Evolutionary conservation across 53 echinoderm and acorn worm genomes (phyloP).

Genomic region (Temnopleurus reevesii): DNA sequence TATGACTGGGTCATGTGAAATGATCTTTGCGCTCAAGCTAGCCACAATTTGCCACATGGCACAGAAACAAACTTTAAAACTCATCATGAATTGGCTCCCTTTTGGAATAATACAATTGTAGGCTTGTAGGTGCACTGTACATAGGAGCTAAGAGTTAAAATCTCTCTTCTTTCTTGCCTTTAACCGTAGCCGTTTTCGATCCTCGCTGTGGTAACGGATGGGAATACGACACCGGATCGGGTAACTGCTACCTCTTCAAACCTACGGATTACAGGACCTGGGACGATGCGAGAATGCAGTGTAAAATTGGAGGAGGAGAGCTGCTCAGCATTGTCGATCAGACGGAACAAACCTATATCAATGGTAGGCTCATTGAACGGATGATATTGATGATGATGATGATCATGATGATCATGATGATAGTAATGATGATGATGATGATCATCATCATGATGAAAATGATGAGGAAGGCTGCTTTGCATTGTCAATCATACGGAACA

Average conservation of each 20-base stretch:
- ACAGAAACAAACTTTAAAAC: too few relatives aligned
- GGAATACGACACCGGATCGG: constrained; percentile 65
- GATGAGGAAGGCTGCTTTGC: constrained; percentile 78
- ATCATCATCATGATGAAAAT: too few relatives aligned
- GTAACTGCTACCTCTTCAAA: constrained; percentile 72
- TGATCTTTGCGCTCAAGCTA: too few relatives aligned
- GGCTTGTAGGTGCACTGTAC: too few relatives aligned
- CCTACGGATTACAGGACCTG: constrained; percentile 74
- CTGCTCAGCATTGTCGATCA: constrained; percentile 69
- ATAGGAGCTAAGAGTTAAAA: too few relatives aligned
- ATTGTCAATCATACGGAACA: constrained; percentile 69
- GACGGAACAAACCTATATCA: constrained; percentile 81
- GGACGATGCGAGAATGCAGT: constrained; percentile 69
- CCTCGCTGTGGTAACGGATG: constrained; percentile 80
- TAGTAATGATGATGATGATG: too few relatives aligned
- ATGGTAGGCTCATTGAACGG: constrained; percentile 55
- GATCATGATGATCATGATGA: too few relatives aligned
- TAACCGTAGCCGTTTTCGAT: constrained; percentile 67
- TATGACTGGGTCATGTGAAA: too few relatives aligned
- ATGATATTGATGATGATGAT: too few relatives aligned
- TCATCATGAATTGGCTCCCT: too few relatives aligned
- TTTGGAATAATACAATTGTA: too few relatives aligned
- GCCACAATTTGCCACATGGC: too few relatives aligned
- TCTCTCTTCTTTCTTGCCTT: neutral
- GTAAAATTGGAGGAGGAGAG: constrained; percentile 75